These are phyloP conservation scores for Acleris emargana DNA, from an alignment of 2,888 invertebrate species.

Conservation along the genomic window DNA sequence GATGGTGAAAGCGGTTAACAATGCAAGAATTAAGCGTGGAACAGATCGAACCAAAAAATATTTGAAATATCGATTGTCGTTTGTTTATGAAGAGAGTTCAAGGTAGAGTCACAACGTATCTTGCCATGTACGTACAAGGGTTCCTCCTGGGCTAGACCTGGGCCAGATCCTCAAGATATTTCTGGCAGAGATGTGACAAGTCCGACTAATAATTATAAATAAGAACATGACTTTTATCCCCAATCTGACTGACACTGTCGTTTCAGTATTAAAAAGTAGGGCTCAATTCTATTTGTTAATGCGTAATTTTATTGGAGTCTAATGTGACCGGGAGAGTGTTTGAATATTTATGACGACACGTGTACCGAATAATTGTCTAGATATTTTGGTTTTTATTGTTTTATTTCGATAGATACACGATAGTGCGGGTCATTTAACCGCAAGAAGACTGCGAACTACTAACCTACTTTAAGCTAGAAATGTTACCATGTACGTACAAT, in stretches of 20 bases:
- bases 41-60: background rate
- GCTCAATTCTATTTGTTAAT: conserved; percentile 8
- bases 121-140: conserved; percentile 9
- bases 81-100: background rate
- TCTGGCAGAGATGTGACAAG: conserved; percentile 13
- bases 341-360: conserved; percentile 15
- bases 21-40: conserved; percentile 1
- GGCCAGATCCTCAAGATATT: conserved; percentile 4
- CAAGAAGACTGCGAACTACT: too few species aligned
- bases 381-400: conserved; percentile 13
- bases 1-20: background rate
- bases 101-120: background rate
- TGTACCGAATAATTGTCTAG: conserved; percentile 10
- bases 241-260: conserved; percentile 9
- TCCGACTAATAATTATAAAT: conserved; percentile 19
- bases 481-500: too few species aligned
- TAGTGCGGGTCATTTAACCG: conserved; percentile 19
- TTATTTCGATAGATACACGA: conserved; percentile 9
- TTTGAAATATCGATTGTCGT: background rate
- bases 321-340: conserved; percentile 7
- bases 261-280: conserved; percentile 9
- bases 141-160: conserved; percentile 4
- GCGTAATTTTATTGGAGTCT: conserved; percentile 4
- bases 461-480: too few species aligned
- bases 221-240: conserved; percentile 19